phyloP scores from a whole-genome alignment of 2,888 invertebrate genomes.

The Apamea anceps region DNA sequence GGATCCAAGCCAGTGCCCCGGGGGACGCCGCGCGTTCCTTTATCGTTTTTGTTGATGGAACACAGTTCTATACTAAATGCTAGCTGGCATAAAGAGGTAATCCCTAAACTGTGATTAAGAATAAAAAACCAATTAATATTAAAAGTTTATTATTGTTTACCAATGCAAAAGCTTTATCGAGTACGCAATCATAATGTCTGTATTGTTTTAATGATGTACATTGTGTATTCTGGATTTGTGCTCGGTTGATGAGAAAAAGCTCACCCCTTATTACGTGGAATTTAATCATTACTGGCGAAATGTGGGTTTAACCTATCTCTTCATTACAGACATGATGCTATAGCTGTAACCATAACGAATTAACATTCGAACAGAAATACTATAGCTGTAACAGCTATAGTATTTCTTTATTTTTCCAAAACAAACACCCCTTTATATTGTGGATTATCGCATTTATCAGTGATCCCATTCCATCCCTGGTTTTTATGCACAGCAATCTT shows the following conservation, averaged over 20 bases:
- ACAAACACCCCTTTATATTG: neutral
- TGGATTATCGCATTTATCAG: slow-evolving; percentile 5
- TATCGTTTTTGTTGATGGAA: neutral
- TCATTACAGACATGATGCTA: neutral
- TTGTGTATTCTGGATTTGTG: neutral
- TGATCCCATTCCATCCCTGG: slow-evolving; percentile 51
- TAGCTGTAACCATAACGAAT: too few species aligned
- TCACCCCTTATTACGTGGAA: neutral
- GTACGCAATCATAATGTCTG: neutral
- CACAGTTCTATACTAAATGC: neutral
- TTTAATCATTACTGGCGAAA: neutral
- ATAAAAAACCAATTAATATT: neutral
- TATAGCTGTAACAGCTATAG: too few species aligned
- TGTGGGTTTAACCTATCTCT: neutral
- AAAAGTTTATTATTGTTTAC: neutral
- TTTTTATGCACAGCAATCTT: slow-evolving; percentile 55
- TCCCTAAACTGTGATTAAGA: neutral
- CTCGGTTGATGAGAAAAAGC: neutral
- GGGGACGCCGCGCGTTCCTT: neutral
- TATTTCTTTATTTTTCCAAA: neutral
- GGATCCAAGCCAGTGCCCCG: neutral
- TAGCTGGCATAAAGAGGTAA: neutral
- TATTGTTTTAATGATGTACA: neutral
- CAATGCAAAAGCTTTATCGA: neutral
- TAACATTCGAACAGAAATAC: too few species aligned